These are phyloP conservation scores for Peromyscus californicus DNA, from an alignment of 2,113 vertebrate genomes.

Conservation along the genomic window DNA sequence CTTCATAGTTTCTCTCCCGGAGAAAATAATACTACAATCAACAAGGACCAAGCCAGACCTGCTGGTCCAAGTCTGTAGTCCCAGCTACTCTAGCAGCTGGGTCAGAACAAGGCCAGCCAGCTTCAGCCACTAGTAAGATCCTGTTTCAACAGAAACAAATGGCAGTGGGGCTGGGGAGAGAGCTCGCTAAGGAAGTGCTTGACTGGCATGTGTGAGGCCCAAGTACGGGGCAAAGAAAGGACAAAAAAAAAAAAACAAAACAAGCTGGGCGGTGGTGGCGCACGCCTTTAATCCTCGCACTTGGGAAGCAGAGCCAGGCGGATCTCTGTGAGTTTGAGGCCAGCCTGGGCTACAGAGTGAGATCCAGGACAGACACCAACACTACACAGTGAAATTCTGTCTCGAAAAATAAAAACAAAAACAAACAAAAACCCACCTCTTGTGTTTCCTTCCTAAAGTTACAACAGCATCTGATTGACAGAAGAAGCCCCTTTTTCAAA, in stretches of 20 bases:
- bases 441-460: slow-evolving; percentile 3
- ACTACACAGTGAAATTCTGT: no score
- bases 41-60: not conserved
- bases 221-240: not conserved
- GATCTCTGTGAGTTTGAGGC: no score
- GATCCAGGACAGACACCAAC: no score
- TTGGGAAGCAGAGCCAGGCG: no score
- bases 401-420: no score
- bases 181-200: not conserved
- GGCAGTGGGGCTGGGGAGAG: not conserved
- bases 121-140: not conserved
- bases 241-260: not conserved
- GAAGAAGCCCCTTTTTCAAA: slow-evolving; percentile 43
- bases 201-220: not conserved
- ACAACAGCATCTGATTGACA: not conserved
- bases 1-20: slow-evolving; percentile 16
- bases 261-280: no score
- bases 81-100: not conserved
- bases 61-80: not conserved
- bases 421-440: not conserved
- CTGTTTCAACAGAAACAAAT: not conserved
- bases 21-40: slow-evolving; percentile 14
- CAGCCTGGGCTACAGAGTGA: no score
- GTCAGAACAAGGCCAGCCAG: not conserved
- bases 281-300: no score